Conservation (phyloP, 2,888 invertebrate genomes). For the Strigamia transsilvanica region DNA sequence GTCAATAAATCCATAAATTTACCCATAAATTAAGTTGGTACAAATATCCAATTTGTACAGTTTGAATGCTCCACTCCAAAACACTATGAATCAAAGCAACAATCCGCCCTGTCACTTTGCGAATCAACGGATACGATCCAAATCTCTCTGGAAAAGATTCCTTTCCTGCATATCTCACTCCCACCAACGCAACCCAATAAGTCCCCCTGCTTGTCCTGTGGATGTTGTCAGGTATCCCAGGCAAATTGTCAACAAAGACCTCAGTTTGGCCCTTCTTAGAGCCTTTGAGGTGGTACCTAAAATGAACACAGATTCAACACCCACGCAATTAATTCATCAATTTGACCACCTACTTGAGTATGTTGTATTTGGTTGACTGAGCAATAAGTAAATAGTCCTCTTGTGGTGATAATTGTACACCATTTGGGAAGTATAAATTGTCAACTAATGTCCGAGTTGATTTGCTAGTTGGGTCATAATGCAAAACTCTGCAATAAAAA, state of each 20-base stretch:
- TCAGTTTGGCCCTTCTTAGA: slow-evolving; percentile 62
- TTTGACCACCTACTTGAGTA: slow-evolving; percentile 68
- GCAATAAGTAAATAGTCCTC: slow-evolving; percentile 82
- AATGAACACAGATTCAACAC: slow-evolving; percentile 11
- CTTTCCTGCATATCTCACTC: background rate
- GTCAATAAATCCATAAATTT: too few relatives aligned
- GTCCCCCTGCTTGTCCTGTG: slow-evolving; percentile 61
- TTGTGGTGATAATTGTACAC: slow-evolving; percentile 80
- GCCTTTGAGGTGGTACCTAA: slow-evolving; percentile 65
- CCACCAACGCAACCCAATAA: slow-evolving; percentile 63
- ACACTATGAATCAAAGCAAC: too few relatives aligned
- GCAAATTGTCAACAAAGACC: slow-evolving; percentile 65
- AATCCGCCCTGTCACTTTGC: too few relatives aligned
- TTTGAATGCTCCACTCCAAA: too few relatives aligned
- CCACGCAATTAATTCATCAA: background rate
- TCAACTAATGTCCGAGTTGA: slow-evolving; percentile 78
- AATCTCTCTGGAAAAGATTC: too few relatives aligned
- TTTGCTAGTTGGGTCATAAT: slow-evolving; percentile 80
- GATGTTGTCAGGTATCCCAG: slow-evolving; percentile 67
- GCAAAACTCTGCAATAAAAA: slow-evolving; percentile 72
- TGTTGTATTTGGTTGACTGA: slow-evolving; percentile 74
- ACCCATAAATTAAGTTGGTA: too few relatives aligned
- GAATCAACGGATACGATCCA: too few relatives aligned
- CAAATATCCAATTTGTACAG: too few relatives aligned
- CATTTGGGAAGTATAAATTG: slow-evolving; percentile 86